Evolutionary conservation across 2,113 vertebrate species (phyloP), one percentile per base, ranked within the genome.

Genomic region (Engraulis encrasicolus): DNA sequence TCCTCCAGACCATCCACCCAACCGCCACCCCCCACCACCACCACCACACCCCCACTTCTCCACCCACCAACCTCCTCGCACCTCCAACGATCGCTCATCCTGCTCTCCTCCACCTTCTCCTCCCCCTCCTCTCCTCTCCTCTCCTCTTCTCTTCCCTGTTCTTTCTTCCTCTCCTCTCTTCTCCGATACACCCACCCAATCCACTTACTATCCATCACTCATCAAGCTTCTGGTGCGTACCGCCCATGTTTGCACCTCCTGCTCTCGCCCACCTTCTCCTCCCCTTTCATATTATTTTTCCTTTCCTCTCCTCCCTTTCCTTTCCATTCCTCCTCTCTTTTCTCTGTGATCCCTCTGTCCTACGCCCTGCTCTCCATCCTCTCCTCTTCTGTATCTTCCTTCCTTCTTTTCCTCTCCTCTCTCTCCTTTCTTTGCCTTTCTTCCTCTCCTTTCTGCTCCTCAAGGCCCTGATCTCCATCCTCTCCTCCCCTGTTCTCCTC

Each of bases 11-110:
- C 40, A 45, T 5, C 40, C 40, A 45, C 40, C 9, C 40, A 45
- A 3, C 40, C 40, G 3, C 40, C 40, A 45, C 94, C 95, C 95
- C 96, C 95, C 93, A 95, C 93, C 58, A 6, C 20, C 58, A 61
- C 58, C 0, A 6, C 9, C 84, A 84, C 87, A 80, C 87, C 86
- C 58, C n/a, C n/a, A n/a, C 23, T n/a, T 27, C 36, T 2, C 71
- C 45, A 36, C 37, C 83, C 95, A 96, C 95, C 92, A 95, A 71
- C 61, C 2, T 12, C 11, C 84, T 83, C 87, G 78, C 87, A 85
- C 23, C 2, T n/a, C 31, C 27, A 14, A 36, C 11, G 27, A 14
- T 74, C 4, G 52, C 52, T 54, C 52, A n/a, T 17, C 61, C 61
- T 71, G 11, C 61, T 9, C 23, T n/a, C 37, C 36, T 2, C 71